phyloP scores from a whole-genome alignment of 2,113 vertebrate genomes.

The Paramormyrops kingsleyae region DNA sequence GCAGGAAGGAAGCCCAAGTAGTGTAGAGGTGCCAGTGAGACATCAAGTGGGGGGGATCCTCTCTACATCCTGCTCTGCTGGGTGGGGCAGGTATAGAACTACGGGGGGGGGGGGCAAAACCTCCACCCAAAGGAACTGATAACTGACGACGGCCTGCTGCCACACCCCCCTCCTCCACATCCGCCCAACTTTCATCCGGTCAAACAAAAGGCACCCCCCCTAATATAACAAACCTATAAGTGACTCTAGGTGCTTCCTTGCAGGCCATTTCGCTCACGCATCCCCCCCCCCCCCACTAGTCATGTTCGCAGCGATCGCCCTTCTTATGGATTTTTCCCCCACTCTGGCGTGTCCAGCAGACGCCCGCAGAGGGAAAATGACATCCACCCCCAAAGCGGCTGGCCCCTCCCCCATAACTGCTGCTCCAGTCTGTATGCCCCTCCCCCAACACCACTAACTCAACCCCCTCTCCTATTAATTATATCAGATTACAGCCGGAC shows the following conservation, averaged over 20 bases:
- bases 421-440: not conserved
- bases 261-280: not conserved
- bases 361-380: not conserved
- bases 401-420: not conserved
- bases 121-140: no score
- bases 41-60: not conserved
- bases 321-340: not conserved
- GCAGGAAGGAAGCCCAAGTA: not conserved
- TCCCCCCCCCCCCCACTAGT: not conserved
- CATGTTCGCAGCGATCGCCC: not conserved
- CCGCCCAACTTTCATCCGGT: not conserved
- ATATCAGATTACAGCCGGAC: not conserved
- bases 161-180: not conserved
- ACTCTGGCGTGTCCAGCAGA: not conserved
- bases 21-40: not conserved
- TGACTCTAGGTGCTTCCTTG: not conserved
- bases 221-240: not conserved
- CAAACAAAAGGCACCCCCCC: not conserved
- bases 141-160: not conserved
- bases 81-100: not conserved
- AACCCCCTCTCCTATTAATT: constrained; percentile 10
- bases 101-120: not conserved
- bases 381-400: not conserved
- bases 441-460: not conserved
- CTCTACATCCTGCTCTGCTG: not conserved